Evolutionary conservation across 2,113 vertebrate genomes (phyloP).

Genomic region (Corythoichthys intestinalis): DNA sequence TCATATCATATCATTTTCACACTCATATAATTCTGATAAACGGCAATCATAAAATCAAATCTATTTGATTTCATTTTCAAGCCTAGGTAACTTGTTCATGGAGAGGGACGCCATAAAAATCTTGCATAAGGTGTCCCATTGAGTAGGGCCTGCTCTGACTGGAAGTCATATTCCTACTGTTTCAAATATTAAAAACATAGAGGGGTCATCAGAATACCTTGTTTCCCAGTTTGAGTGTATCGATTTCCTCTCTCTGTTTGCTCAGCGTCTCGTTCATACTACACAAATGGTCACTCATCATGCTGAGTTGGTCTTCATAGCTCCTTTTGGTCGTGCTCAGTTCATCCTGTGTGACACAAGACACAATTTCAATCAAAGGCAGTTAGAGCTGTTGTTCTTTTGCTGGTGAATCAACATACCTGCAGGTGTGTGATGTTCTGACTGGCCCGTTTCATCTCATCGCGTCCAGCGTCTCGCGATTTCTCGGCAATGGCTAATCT

Average conservation of each 20-base stretch:
- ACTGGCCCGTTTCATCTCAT: slow-evolving; percentile 82
- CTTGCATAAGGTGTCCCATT: neutral
- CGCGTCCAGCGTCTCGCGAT: slow-evolving; percentile 77
- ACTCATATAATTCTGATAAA: neutral
- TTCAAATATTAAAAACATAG: neutral
- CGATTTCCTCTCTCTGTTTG: slow-evolving; percentile 95
- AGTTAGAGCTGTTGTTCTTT: neutral
- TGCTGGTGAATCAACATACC: slow-evolving; percentile 61
- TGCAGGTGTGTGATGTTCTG: slow-evolving; percentile 89
- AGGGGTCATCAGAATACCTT: slow-evolving; percentile 74
- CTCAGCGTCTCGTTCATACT: slow-evolving; percentile 97
- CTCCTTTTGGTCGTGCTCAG: slow-evolving; percentile 93
- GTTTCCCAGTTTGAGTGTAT: slow-evolving; percentile 85
- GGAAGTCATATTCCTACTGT: neutral
- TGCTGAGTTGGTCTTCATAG: slow-evolving; percentile 96
- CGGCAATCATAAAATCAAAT: neutral
- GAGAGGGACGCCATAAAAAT: neutral
- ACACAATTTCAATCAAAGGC: neutral
- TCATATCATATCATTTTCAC: no score
- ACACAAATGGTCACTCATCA: slow-evolving; percentile 99
- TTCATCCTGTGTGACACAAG: slow-evolving; percentile 79
- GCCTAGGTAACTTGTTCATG: neutral
- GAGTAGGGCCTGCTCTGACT: neutral
- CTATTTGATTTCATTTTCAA: neutral
- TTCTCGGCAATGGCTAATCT: slow-evolving; percentile 89